Base-by-base conservation (phyloP, 2,797 vertebrate species). In the Chiroxiphia lanceolata region DNA sequence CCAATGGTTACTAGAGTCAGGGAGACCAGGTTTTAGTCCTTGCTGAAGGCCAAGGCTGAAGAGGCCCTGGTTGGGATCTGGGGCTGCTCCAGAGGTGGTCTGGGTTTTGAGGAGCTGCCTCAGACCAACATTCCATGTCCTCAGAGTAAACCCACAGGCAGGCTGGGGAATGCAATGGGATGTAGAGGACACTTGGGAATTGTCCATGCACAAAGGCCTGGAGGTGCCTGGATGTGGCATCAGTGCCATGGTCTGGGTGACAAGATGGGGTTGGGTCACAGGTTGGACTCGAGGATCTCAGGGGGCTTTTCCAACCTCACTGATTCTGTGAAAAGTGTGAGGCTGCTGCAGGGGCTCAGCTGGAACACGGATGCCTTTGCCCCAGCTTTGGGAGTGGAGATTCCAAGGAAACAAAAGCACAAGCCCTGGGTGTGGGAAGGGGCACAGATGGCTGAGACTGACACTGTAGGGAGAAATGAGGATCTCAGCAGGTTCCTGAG, bases 371-470 rank as follows among this genome's bases (percentile, higher is more conserved):
- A 14, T 34, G 42, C 38, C 18, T 87, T 57, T 36, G 20, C 20
- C 72, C 50, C 1, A 3, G 47, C 36, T 63, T 48, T 40, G 40
- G 45, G 59, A n/a, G 11, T 38, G 57, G 38, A 61, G 54, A 75
- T 11, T 17, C 15, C 26, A 54, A 54, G 79, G 2, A 84, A 86
- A 79, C 65, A 86, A 72, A 94, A 90, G 88, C 72, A 69, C 1
- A 0, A 81, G 69, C 20, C 82, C 33, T 10, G 59, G 87, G 34
- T 50, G 91, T 76, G 69, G 87, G 83, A 84, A 93, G 81, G 77
- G 86, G 77, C 72, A 45, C 94, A 94, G 94, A 90, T 93, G 92
- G 89, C 83, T 72, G 80, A 90, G 93, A 31, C 93, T 94, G 95
- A 36, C 90, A 76, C 90, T 65, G 86, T 33, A 11, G 70, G 74